A percentile compares a stretch with the other conserved stretches of the same genome.
These are phyloP conservation scores for Microtus agrestis DNA, from an alignment of 2,797 vertebrate genomes.

Conservation along the genomic window DNA sequence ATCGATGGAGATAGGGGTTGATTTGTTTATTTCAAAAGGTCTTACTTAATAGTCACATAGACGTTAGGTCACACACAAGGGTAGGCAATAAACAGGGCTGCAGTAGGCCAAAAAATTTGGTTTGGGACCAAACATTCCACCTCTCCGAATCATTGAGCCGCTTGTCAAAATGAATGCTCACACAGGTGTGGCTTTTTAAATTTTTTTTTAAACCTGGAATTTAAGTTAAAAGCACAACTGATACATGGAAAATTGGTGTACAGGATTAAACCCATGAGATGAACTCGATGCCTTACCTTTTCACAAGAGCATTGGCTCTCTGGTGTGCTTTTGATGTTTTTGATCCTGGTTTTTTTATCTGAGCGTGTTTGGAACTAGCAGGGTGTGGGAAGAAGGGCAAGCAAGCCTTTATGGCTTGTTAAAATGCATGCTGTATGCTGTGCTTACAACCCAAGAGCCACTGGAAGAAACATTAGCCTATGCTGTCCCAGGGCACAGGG, in stretches of 20 bases:
- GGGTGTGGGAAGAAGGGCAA: too few relatives aligned
- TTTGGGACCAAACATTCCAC: neutral
- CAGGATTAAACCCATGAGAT: conserved; percentile 51
- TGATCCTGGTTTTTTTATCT: neutral
- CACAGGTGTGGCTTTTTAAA: neutral
- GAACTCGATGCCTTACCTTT: neutral
- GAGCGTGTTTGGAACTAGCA: neutral
- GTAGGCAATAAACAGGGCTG: neutral
- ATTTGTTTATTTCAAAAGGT: neutral
- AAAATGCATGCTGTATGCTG: neutral
- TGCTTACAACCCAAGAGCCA: neutral
- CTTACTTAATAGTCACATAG: neutral
- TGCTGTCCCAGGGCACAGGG: neutral
- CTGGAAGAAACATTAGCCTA: neutral
- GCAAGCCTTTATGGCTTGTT: neutral
- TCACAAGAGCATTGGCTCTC: neutral
- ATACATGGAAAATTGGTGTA: neutral
- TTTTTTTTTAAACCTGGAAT: neutral
- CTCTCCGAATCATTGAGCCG: neutral
- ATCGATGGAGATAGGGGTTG: neutral
- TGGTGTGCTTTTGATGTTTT: neutral
- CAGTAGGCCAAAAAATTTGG: neutral
- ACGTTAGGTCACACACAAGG: neutral
- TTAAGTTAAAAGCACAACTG: neutral
- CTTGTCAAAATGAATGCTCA: neutral